Evolutionary conservation across 2,888 invertebrate species (phyloP).

Genomic region (Spisula subtruncata): DNA sequence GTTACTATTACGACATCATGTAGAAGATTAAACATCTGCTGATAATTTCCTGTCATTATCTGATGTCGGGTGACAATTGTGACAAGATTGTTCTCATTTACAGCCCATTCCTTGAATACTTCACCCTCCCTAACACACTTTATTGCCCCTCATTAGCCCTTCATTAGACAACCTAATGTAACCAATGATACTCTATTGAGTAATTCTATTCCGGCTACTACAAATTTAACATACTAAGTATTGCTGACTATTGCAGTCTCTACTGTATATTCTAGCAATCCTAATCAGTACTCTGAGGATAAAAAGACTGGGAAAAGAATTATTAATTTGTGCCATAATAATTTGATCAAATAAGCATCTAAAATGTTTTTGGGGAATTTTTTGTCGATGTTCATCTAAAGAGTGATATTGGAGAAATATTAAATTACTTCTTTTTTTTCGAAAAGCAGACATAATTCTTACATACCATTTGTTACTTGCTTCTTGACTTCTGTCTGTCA

Average conservation of each 20-base stretch:
- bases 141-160: slow-evolving; percentile 14
- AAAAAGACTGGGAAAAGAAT: slow-evolving; percentile 19
- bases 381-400: background rate
- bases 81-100: background rate
- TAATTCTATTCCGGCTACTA: background rate
- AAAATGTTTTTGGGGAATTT: background rate
- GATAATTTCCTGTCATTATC: slow-evolving; percentile 3
- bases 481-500: background rate
- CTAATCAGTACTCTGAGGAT: background rate
- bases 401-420: background rate
- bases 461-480: background rate
- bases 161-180: background rate
- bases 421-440: background rate
- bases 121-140: background rate
- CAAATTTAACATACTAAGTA: slow-evolving; percentile 12
- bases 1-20: background rate
- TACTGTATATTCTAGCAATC: background rate
- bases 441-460: background rate
- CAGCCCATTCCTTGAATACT: background rate
- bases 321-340: background rate
- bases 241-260: background rate
- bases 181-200: background rate
- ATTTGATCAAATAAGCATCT: background rate
- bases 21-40: slow-evolving; percentile 12
- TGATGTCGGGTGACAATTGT: background rate